These are phyloP conservation scores for Jordanella pulchra DNA, from an alignment of 2,797 vertebrate genomes.

Conservation along the genomic window DNA sequence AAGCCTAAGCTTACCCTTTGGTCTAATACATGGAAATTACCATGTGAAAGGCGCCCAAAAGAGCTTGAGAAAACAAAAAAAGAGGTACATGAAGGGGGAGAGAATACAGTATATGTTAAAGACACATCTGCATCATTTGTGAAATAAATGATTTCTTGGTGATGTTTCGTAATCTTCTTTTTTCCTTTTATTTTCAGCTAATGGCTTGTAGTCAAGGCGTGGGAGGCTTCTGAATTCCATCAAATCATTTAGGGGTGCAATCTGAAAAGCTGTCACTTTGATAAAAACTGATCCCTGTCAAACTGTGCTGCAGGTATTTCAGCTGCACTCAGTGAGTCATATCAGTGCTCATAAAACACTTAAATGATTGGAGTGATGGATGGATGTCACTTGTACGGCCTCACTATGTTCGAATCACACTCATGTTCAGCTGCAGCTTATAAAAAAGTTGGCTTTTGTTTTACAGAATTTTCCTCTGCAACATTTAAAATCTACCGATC, in stretches of 20 bases:
- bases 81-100: conserved; percentile 24
- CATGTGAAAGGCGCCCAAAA: conserved; percentile 22
- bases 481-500: conserved; percentile 62
- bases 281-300: conserved; percentile 47
- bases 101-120: conserved; percentile 18
- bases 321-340: conserved; percentile 14
- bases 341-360: conserved; percentile 31
- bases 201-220: conserved; percentile 60
- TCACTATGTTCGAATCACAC: conserved; percentile 38
- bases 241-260: conserved; percentile 62
- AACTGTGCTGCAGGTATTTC: conserved; percentile 67
- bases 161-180: conserved; percentile 44
- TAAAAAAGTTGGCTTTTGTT: conserved; percentile 60
- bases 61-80: conserved; percentile 12
- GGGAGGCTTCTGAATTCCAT: conserved; percentile 58
- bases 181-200: conserved; percentile 56
- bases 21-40: conserved; percentile 30
- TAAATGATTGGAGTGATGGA: conserved; percentile 51
- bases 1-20: conserved; percentile 37
- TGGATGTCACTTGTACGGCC: conserved; percentile 39
- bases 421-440: conserved; percentile 52
- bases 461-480: conserved; percentile 67
- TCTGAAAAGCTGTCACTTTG: conserved; percentile 67
- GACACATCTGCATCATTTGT: conserved; percentile 27
- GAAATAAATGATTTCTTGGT: conserved; percentile 46